phyloP scores from a whole-genome alignment of 2,113 vertebrate species.

The Ailurus styani region DNA sequence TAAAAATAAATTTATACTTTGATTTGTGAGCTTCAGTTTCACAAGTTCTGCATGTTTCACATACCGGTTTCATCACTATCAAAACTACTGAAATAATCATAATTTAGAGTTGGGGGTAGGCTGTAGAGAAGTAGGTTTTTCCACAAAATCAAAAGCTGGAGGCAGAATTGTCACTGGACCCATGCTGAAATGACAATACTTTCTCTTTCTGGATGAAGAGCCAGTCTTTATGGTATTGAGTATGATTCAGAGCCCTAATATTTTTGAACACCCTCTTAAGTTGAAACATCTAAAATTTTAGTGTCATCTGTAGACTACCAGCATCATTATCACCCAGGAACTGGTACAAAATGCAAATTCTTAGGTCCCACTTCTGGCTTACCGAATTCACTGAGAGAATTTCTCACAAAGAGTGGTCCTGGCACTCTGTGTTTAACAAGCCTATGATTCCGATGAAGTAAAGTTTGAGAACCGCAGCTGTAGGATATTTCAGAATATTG shows the following conservation, averaged over 20 bases:
- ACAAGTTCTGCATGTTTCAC: not conserved
- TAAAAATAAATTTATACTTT: not conserved
- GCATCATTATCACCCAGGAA: not conserved
- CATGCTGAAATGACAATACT: not conserved
- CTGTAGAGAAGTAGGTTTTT: not conserved
- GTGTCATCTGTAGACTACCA: not conserved
- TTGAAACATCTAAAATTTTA: not conserved
- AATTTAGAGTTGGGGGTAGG: not conserved
- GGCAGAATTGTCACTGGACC: not conserved
- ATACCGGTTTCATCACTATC: not conserved
- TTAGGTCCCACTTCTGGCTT: not conserved
- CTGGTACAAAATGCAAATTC: not conserved
- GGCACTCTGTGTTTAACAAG: not conserved
- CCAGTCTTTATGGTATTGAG: not conserved
- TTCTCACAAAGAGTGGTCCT: not conserved
- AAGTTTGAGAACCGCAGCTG: not conserved
- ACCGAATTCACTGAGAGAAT: not conserved
- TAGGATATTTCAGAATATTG: not conserved
- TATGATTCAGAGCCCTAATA: not conserved
- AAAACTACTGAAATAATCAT: not conserved
- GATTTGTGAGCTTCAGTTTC: not conserved
- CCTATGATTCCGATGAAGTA: not conserved
- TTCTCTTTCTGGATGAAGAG: not conserved
- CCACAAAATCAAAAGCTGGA: not conserved
- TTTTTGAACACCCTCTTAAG: not conserved